A percentile compares a stretch with the other conserved stretches of the same genome.
Evolutionary conservation across 2,888 invertebrate species (phyloP).

Genomic region (Pelosia muscerda): DNA sequence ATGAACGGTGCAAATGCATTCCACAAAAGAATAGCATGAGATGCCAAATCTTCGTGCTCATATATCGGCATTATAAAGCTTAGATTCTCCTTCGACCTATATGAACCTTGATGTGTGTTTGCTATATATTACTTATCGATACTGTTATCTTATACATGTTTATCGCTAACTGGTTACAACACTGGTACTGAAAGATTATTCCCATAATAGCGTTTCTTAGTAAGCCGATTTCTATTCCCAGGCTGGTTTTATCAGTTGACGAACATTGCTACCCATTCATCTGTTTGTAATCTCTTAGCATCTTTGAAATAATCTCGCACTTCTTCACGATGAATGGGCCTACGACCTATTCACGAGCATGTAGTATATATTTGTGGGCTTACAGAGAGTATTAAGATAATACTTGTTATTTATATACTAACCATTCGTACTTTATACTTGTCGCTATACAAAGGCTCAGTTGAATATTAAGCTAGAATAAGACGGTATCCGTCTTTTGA

Average conservation of each 20-base stretch:
- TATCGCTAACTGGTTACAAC: background rate
- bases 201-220: background rate
- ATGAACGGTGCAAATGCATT: background rate
- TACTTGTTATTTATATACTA: background rate
- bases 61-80: background rate
- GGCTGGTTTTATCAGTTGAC: slow-evolving; percentile 10
- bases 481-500: background rate
- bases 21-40: background rate
- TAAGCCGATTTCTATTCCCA: slow-evolving; percentile 5
- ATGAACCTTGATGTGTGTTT: background rate
- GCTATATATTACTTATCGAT: background rate
- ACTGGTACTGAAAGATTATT: slow-evolving; percentile 3
- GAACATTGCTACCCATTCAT: slow-evolving; percentile 12
- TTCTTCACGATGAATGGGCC: slow-evolving; percentile 3
- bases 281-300: slow-evolving; percentile 10
- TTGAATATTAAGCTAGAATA: background rate
- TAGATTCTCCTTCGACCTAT: background rate
- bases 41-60: background rate
- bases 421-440: background rate
- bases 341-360: background rate
- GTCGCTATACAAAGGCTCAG: background rate
- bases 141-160: background rate
- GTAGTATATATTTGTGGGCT: background rate
- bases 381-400: background rate
- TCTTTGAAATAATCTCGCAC: background rate